Conservation (phyloP, 2,797 vertebrate species). For the Bovichtus variegatus region DNA sequence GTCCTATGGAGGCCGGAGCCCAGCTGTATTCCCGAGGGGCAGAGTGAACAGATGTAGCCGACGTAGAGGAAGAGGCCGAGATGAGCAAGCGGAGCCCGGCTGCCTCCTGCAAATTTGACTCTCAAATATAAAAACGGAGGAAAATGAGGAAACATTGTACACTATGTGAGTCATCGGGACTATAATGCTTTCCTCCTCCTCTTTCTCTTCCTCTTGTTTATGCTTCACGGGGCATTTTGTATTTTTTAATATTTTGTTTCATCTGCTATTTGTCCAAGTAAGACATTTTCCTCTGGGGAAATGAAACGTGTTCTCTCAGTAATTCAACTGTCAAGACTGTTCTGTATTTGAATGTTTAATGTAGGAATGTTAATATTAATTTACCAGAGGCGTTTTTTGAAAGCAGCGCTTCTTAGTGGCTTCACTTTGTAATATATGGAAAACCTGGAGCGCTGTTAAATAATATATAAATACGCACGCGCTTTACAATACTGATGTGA, state of each 20-base stretch:
- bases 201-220: slow-evolving; percentile 10
- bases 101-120: slow-evolving; percentile 64
- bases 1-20: slow-evolving; percentile 75
- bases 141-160: slow-evolving; percentile 2
- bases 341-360: slow-evolving; percentile 35
- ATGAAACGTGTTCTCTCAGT: slow-evolving; percentile 1
- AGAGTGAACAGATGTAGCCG: slow-evolving; percentile 78
- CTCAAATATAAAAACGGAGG: slow-evolving; percentile 41
- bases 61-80: slow-evolving; percentile 62
- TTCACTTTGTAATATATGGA: slow-evolving; percentile 29
- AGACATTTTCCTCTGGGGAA: slow-evolving; percentile 13
- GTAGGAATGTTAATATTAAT: slow-evolving; percentile 44
- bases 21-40: slow-evolving; percentile 84
- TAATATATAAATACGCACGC: slow-evolving; percentile 20
- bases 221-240: slow-evolving; percentile 38
- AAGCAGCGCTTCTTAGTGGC: background rate
- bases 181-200: background rate
- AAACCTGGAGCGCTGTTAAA: slow-evolving; percentile 2
- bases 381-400: slow-evolving; percentile 8
- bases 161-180: slow-evolving; percentile 64
- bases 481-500: background rate
- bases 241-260: slow-evolving; percentile 40
- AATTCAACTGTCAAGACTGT: slow-evolving; percentile 21
- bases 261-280: slow-evolving; percentile 20
- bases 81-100: slow-evolving; percentile 47